A percentile compares a stretch with the other conserved stretches of the same genome.
Evolutionary conservation across 2,113 vertebrate genomes (phyloP).

Genomic region (Cettia cetti): DNA sequence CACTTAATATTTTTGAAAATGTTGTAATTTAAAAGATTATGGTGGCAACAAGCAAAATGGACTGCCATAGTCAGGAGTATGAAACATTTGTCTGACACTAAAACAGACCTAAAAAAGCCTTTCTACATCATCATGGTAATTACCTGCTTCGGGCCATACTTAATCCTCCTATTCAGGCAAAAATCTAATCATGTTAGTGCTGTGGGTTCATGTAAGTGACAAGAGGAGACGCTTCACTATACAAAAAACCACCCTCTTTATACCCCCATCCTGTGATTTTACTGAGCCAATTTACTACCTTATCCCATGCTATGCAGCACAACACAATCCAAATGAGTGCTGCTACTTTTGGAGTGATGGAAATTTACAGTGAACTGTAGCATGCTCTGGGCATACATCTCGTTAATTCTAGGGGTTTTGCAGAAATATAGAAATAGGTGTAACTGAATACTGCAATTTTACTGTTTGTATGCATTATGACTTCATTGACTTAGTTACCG

Average conservation of each 20-base stretch:
- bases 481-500: not conserved
- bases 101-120: not conserved
- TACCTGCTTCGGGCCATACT: slow-evolving; percentile 10
- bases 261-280: not conserved
- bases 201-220: not conserved
- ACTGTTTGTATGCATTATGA: not conserved
- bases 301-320: not conserved
- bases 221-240: not conserved
- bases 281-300: not conserved
- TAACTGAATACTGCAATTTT: not conserved
- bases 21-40: not conserved
- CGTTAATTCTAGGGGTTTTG: not conserved
- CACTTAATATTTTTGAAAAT: not conserved
- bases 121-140: slow-evolving; percentile 8
- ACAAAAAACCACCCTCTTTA: not conserved
- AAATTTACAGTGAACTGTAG: not conserved
- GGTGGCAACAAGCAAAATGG: not conserved
- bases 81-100: not conserved
- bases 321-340: not conserved
- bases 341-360: not conserved
- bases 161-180: not conserved
- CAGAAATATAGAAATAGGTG: not conserved
- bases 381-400: not conserved
- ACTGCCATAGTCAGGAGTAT: not conserved
- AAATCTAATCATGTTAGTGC: not conserved